These are phyloP conservation scores for Dryadula phaetusa DNA, from an alignment of 2,888 invertebrate species.

Conservation along the genomic window DNA sequence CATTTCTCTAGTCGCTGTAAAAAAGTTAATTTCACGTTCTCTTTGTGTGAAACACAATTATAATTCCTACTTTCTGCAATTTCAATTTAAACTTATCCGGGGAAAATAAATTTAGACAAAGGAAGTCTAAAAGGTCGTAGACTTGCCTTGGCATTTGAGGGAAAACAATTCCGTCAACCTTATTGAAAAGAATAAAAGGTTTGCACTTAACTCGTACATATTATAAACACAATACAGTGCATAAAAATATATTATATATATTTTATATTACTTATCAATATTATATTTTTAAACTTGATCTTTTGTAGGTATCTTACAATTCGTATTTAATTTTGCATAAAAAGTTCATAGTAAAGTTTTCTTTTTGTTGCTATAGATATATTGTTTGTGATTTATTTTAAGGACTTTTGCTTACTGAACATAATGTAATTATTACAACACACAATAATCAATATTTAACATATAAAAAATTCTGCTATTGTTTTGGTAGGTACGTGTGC, in stretches of 20 bases:
- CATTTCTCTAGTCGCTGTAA: slow-evolving; percentile 21
- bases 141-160: slow-evolving; percentile 44
- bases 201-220: slow-evolving; percentile 26
- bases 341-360: neutral
- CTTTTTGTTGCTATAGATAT: too few species aligned
- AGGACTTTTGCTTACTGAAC: neutral
- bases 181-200: slow-evolving; percentile 25
- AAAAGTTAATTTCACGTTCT: slow-evolving; percentile 17
- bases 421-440: neutral
- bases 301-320: neutral
- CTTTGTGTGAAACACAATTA: slow-evolving; percentile 26
- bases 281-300: neutral
- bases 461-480: neutral
- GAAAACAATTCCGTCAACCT: slow-evolving; percentile 36
- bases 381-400: neutral
- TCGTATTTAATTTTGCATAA: neutral
- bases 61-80: slow-evolving; percentile 23
- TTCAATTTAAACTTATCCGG: slow-evolving; percentile 20
- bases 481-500: slow-evolving; percentile 5
- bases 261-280: neutral
- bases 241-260: neutral
- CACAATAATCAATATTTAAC: neutral
- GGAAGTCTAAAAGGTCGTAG: slow-evolving; percentile 38
- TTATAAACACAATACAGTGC: neutral
- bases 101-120: slow-evolving; percentile 31